A percentile compares a stretch with the other conserved stretches of the same genome.
Evolutionary conservation across 1,140 invertebrate genomes (phyloP).

Genomic region (Aethina tumida): DNA sequence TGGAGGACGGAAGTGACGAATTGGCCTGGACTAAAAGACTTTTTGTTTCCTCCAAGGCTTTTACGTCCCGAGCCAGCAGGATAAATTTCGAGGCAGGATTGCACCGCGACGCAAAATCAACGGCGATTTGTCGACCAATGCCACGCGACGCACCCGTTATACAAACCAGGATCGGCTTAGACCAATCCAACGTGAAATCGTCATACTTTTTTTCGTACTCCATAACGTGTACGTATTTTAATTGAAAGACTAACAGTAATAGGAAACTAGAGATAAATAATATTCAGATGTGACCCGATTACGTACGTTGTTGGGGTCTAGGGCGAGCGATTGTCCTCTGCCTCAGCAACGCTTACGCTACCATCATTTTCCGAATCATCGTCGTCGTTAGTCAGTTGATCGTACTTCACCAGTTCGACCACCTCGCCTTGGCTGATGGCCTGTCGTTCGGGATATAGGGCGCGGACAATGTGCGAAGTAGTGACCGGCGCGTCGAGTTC

Average conservation of each 20-base stretch:
- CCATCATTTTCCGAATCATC: constrained; percentile 10
- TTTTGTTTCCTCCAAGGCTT: constrained; percentile 54
- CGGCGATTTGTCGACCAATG: constrained; percentile 69
- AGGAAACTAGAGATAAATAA: too few relatives aligned
- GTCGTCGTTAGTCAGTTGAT: constrained; percentile 31
- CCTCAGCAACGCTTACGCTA: not conserved
- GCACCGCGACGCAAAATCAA: constrained; percentile 48
- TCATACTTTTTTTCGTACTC: constrained; percentile 13
- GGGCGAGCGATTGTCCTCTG: constrained; percentile 7
- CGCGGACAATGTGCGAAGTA: constrained; percentile 33
- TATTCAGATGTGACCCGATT: too few relatives aligned
- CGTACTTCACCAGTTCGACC: constrained; percentile 39
- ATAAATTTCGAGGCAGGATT: constrained; percentile 51
- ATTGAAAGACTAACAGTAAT: too few relatives aligned
- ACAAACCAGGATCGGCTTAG: constrained; percentile 43
- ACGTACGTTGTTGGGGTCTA: too few relatives aligned
- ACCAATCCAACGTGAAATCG: constrained; percentile 35
- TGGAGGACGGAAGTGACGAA: constrained; percentile 38
- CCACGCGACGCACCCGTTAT: constrained; percentile 83
- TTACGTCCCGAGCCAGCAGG: constrained; percentile 62
- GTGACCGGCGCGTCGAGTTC: constrained; percentile 35
- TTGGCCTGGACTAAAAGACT: constrained; percentile 41
- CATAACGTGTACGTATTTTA: too few relatives aligned
- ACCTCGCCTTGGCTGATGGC: constrained; percentile 40
- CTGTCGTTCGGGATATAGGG: constrained; percentile 37